phyloP scores from a whole-genome alignment of 2,113 vertebrate species.

The Irena cyanogastra region DNA sequence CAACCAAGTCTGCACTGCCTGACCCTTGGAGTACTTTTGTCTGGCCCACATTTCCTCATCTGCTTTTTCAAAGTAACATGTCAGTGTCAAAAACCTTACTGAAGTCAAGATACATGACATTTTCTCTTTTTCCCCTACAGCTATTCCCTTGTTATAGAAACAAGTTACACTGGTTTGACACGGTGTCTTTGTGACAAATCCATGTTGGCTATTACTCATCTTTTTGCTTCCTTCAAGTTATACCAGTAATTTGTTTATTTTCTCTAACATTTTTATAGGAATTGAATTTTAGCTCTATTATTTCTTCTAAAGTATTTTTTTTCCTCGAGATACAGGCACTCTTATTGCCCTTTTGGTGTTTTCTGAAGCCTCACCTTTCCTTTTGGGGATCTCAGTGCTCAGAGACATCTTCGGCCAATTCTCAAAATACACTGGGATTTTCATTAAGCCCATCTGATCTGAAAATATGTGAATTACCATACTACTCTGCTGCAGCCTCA shows the following conservation, averaged over 20 bases:
- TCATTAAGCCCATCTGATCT: neutral
- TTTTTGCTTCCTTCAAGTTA: neutral
- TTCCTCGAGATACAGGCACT: neutral
- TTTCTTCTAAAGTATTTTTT: neutral
- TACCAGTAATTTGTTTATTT: neutral
- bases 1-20: neutral
- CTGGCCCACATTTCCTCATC: neutral
- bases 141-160: neutral
- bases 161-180: neutral
- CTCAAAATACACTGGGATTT: neutral
- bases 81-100: neutral
- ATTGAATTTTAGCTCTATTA: neutral
- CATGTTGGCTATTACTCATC: neutral
- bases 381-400: neutral
- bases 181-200: neutral
- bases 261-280: neutral
- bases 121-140: neutral
- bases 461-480: constrained; percentile 5
- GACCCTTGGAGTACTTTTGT: neutral
- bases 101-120: neutral
- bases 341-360: neutral
- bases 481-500: neutral
- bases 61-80: neutral
- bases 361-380: neutral
- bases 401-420: neutral